Conservation (phyloP, 2,113 vertebrate species). For the Myotis brandtii region DNA sequence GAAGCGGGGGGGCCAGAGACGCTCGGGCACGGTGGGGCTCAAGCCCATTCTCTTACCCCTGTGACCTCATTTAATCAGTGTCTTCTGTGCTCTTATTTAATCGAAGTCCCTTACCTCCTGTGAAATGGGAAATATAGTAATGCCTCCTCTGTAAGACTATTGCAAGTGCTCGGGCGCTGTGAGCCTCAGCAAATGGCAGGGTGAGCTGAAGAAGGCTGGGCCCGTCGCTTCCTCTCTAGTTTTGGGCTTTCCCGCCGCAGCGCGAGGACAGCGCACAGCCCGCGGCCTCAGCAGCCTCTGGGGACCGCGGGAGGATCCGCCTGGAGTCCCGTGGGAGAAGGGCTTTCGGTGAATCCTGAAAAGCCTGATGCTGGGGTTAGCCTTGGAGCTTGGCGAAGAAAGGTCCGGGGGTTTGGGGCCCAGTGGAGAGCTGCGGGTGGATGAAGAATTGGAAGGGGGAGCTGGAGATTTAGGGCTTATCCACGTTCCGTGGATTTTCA, state of each 20-base stretch:
- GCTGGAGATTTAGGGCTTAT: neutral
- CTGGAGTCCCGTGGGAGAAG: neutral
- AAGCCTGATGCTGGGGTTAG: neutral
- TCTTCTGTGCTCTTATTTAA: neutral
- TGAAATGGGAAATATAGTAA: neutral
- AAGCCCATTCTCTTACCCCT: neutral
- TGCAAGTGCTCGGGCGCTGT: neutral
- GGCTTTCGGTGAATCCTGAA: neutral
- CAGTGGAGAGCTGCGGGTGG: neutral
- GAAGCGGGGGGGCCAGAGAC: neutral
- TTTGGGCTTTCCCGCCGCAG: neutral
- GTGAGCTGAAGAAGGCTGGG: neutral
- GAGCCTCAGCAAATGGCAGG: neutral
- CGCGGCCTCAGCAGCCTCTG: too few species aligned
- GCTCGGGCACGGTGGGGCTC: neutral
- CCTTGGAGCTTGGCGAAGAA: neutral
- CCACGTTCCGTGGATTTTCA: neutral
- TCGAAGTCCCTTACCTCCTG: neutral
- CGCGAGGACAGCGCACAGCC: neutral
- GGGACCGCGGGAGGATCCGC: fast-evolving
- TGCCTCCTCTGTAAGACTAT: neutral
- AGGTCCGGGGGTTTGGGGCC: neutral
- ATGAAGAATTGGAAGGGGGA: neutral
- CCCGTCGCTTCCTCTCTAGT: neutral
- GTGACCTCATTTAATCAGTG: neutral